phyloP scores from a whole-genome alignment of 2,113 vertebrate species.

The Ploceus nigricollis region DNA sequence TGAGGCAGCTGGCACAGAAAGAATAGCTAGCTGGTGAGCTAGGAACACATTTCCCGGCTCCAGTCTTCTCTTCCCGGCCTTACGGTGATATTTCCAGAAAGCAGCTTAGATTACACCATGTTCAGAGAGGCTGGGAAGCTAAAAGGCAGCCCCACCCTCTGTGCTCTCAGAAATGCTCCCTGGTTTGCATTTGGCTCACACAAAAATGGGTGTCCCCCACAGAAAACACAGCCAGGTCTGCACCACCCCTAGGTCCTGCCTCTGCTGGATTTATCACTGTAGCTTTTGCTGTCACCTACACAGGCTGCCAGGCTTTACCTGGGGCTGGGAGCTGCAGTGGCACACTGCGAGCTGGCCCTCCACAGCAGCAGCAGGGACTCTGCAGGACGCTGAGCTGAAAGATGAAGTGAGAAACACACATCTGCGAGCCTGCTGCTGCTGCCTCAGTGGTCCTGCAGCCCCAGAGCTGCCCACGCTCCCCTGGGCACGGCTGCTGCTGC shows the following conservation, averaged over 20 bases:
- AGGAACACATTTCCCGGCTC: background rate
- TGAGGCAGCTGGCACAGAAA: background rate
- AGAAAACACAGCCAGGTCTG: background rate
- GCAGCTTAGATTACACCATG: background rate
- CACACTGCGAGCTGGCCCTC: background rate
- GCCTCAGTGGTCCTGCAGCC: background rate
- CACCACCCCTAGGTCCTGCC: background rate
- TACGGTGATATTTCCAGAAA: background rate
- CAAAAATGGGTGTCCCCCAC: background rate
- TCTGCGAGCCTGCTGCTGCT: background rate
- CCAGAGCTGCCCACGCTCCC: accelerated
- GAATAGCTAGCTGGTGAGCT: background rate
- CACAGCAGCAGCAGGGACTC: background rate
- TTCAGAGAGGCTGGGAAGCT: background rate
- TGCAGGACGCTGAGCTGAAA: background rate
- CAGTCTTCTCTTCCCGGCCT: background rate
- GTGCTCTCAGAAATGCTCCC: background rate
- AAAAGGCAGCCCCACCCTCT: background rate
- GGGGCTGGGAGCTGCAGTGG: background rate
- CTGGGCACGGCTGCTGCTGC: background rate
- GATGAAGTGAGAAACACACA: background rate
- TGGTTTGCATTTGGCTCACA: background rate
- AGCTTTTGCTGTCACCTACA: background rate
- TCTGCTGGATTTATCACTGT: background rate
- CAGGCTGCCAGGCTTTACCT: accelerated